These are phyloP conservation scores for Fabriciana adippe DNA, from an alignment of 2,888 invertebrate genomes.

Conservation along the genomic window DNA sequence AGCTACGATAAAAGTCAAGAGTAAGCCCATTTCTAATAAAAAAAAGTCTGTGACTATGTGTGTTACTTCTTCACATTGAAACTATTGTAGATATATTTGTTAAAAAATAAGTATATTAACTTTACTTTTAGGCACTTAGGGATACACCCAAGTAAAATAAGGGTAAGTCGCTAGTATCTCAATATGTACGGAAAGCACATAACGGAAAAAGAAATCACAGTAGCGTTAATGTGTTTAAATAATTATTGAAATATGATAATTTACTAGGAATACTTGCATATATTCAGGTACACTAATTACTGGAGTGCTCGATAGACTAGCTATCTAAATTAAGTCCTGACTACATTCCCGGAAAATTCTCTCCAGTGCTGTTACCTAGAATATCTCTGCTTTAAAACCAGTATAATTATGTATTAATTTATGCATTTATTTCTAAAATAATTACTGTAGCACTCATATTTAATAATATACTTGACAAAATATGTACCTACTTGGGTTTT, in stretches of 20 bases:
- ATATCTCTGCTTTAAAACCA: slow-evolving; percentile 1
- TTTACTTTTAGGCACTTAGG: no score
- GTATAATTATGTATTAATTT: slow-evolving; percentile 23
- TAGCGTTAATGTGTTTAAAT: no score
- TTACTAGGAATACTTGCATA: background rate
- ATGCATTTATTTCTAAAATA: slow-evolving; percentile 1
- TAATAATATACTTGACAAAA: background rate
- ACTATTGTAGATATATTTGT: no score
- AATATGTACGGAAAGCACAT: no score
- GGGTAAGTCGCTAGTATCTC: background rate
- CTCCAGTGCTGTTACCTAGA: slow-evolving; percentile 23
- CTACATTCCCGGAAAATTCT: slow-evolving; percentile 21
- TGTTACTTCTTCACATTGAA: no score
- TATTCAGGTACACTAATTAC: slow-evolving; percentile 3
- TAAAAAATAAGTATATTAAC: no score
- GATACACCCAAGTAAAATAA: background rate
- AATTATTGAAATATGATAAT: no score
- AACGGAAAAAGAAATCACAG: no score
- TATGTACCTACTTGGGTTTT: background rate
- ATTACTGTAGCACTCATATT: background rate
- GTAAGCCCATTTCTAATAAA: no score
- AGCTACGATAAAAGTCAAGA: no score
- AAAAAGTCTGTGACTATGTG: no score
- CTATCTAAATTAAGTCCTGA: slow-evolving; percentile 28
- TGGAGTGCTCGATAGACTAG: slow-evolving; percentile 18